phyloP scores from a whole-genome alignment of 2,113 vertebrate genomes.

The Alethe castanea region DNA sequence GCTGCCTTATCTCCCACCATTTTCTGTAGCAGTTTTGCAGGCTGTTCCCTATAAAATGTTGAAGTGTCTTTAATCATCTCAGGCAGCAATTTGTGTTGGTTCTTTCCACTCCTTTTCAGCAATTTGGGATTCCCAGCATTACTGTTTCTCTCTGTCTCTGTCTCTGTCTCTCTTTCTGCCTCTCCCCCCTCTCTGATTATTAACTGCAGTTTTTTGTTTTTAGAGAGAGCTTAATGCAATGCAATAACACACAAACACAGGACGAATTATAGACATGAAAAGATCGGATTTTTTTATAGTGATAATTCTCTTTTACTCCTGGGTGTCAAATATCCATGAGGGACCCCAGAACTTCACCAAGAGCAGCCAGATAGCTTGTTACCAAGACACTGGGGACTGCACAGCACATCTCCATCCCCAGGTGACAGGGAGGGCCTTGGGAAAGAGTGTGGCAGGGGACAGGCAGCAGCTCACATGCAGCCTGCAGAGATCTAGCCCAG shows the following conservation, averaged over 20 bases:
- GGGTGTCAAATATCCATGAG: not conserved
- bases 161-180: not conserved
- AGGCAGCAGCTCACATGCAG: not conserved
- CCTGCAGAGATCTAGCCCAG: not conserved
- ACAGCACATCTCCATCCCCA: not conserved
- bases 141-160: not conserved
- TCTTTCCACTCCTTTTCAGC: constrained; percentile 19
- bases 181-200: not conserved
- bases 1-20: not conserved
- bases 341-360: not conserved
- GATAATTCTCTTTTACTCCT: constrained; percentile 37
- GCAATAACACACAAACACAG: constrained; percentile 32
- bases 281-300: constrained; percentile 21
- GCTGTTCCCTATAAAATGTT: constrained; percentile 19
- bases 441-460: not conserved
- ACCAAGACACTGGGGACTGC: not conserved
- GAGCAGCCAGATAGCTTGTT: not conserved
- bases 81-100: not conserved
- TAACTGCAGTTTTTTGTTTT: constrained; percentile 29
- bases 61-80: constrained; percentile 48
- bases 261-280: constrained; percentile 15
- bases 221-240: constrained; percentile 38
- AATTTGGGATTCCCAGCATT: constrained; percentile 34
- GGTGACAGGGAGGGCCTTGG: not conserved
- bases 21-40: constrained; percentile 29